Evolutionary conservation across 2,888 invertebrate genomes (phyloP).

Genomic region (Rhagium mordax): DNA sequence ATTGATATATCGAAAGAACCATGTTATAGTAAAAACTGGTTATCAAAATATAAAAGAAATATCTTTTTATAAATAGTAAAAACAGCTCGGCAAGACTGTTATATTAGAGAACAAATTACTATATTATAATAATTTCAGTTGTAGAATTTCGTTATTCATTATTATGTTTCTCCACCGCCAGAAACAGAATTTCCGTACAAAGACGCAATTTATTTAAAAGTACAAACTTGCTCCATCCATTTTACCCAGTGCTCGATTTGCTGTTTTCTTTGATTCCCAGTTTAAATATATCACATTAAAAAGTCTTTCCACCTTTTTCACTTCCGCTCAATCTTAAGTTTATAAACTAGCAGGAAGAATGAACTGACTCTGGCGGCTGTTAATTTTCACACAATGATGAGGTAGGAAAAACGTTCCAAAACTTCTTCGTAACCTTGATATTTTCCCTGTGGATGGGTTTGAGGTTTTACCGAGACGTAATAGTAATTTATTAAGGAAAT

Average conservation of each 20-base stretch:
- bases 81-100: too few relatives aligned
- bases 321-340: neutral
- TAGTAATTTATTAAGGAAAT: neutral
- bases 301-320: neutral
- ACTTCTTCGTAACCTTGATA: neutral
- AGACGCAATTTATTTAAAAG: neutral
- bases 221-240: neutral
- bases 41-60: too few relatives aligned
- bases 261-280: neutral
- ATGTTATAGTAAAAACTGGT: too few relatives aligned
- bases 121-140: too few relatives aligned
- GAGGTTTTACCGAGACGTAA: neutral
- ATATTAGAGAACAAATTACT: too few relatives aligned
- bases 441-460: neutral
- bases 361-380: neutral
- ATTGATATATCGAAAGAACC: too few relatives aligned
- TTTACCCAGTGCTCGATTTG: neutral
- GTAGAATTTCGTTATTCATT: too few relatives aligned
- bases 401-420: neutral
- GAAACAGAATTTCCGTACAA: neutral
- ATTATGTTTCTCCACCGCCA: too few relatives aligned
- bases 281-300: neutral
- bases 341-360: neutral
- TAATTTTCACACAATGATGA: slow-evolving; percentile 8
- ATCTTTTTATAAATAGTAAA: too few relatives aligned